A percentile compares a stretch with the other conserved stretches of the same genome.
Conservation (phyloP, 2,113 vertebrate genomes). For the Proteles cristata region DNA sequence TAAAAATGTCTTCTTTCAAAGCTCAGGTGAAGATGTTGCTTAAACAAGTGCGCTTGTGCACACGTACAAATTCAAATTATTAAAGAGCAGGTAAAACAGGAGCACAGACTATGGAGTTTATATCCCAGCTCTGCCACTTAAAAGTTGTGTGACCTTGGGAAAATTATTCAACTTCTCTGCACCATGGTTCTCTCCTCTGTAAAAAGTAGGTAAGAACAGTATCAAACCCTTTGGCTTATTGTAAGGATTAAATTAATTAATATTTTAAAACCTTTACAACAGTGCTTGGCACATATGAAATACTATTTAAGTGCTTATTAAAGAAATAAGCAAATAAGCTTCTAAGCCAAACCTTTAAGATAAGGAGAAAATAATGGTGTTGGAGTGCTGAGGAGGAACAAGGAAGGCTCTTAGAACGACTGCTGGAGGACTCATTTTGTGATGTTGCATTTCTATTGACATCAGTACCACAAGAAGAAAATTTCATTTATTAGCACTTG, state of each 20-base stretch:
- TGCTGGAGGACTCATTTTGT: background rate
- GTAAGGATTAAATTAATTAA: background rate
- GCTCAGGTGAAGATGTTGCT: background rate
- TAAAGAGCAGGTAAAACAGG: background rate
- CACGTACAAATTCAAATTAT: background rate
- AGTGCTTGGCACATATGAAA: background rate
- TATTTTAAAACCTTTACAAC: background rate
- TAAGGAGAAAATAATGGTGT: background rate
- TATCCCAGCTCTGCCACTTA: background rate
- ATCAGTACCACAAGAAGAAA: background rate
- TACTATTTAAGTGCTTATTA: background rate
- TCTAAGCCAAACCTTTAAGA: background rate
- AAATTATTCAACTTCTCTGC: background rate
- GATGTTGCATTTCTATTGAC: background rate
- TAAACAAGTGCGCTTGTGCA: background rate
- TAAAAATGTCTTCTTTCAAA: background rate
- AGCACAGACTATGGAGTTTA: background rate
- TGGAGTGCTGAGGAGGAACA: background rate
- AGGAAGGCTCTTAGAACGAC: background rate
- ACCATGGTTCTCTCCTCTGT: background rate
- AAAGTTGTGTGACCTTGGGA: background rate
- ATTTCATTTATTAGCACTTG: background rate
- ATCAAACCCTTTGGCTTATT: background rate
- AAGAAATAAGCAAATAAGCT: background rate
- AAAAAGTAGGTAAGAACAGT: background rate